Evolutionary conservation across 2,888 invertebrate genomes (phyloP).

Genomic region (Ormyrus rosae): DNA sequence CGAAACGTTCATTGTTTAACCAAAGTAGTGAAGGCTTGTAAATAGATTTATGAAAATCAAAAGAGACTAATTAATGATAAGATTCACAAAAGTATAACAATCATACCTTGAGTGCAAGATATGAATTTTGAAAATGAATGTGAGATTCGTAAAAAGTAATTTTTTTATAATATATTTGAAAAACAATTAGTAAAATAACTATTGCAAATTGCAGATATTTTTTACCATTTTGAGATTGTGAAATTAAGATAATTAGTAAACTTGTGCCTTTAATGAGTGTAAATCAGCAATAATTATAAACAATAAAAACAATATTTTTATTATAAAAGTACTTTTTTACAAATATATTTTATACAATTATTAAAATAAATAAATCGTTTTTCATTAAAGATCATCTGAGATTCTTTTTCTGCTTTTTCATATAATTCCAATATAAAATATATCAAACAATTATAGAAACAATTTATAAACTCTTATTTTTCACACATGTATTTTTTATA

Average conservation of each 20-base stretch:
- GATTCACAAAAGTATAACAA: constrained; percentile 20
- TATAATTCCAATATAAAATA: constrained; percentile 9
- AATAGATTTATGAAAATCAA: constrained; percentile 10
- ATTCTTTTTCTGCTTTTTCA: constrained; percentile 26
- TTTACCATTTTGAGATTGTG: constrained; percentile 51
- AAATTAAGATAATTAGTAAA: constrained; percentile 39
- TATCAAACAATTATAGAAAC: constrained; percentile 6
- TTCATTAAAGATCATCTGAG: constrained; percentile 20
- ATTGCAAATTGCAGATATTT: constrained; percentile 1
- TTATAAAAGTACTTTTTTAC: constrained; percentile 54
- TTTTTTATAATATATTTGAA: background rate
- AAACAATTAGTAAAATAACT: constrained; percentile 15
- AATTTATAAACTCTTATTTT: constrained; percentile 7
- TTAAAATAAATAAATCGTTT: constrained; percentile 56
- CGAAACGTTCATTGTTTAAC: constrained; percentile 23
- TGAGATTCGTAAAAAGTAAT: constrained; percentile 9
- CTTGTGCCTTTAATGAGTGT: constrained; percentile 53
- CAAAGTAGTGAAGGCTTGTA: constrained; percentile 28
- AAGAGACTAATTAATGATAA: constrained; percentile 28
- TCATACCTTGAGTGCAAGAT: constrained; percentile 17
- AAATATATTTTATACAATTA: constrained; percentile 56
- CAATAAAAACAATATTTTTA: constrained; percentile 47
- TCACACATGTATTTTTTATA: constrained; percentile 58
- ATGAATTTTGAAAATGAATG: constrained; percentile 18
- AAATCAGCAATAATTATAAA: constrained; percentile 53